Evolutionary conservation across 2,888 invertebrate genomes (phyloP).

Genomic region (Amorpha juglandis): DNA sequence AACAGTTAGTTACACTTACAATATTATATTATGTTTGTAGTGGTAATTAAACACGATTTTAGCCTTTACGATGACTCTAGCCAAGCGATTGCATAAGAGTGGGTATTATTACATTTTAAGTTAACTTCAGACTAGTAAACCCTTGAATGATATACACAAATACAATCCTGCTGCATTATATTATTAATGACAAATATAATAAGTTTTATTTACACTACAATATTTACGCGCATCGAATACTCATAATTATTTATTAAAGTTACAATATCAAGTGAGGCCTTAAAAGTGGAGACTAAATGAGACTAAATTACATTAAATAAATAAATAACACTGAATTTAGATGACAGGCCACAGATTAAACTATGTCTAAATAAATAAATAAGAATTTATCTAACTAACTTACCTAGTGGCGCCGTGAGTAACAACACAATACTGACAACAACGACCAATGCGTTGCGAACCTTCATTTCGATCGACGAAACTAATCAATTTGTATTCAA

Average conservation of each 20-base stretch:
- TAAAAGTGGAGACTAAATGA: constrained; percentile 65
- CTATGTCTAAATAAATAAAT: constrained; percentile 81
- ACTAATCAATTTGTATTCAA: constrained; percentile 41
- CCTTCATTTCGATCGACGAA: constrained; percentile 48
- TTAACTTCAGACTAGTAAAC: constrained; percentile 59
- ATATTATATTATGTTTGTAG: neutral
- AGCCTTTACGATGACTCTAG: constrained; percentile 1
- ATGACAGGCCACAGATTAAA: constrained; percentile 58
- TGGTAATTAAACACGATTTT: neutral
- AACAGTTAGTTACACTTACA: constrained; percentile 4
- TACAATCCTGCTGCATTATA: constrained; percentile 33
- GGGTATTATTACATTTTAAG: neutral
- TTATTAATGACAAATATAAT: constrained; percentile 1
- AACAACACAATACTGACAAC: constrained; percentile 79
- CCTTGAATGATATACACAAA: constrained; percentile 52
- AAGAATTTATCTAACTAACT: constrained; percentile 77
- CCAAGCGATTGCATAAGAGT: constrained; percentile 10
- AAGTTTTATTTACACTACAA: constrained; percentile 20
- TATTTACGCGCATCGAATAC: constrained; percentile 41
- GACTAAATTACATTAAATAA: constrained; percentile 62
- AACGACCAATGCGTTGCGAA: constrained; percentile 49
- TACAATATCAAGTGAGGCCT: constrained; percentile 40
- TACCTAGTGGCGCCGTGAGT: constrained; percentile 73
- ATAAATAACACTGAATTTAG: constrained; percentile 72
- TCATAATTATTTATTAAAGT: constrained; percentile 41